A percentile compares a stretch with the other conserved stretches of the same genome.
These are phyloP conservation scores for Pseudorhombus dupliciocellatus DNA, from an alignment of 2,113 vertebrate genomes.

Conservation along the genomic window DNA sequence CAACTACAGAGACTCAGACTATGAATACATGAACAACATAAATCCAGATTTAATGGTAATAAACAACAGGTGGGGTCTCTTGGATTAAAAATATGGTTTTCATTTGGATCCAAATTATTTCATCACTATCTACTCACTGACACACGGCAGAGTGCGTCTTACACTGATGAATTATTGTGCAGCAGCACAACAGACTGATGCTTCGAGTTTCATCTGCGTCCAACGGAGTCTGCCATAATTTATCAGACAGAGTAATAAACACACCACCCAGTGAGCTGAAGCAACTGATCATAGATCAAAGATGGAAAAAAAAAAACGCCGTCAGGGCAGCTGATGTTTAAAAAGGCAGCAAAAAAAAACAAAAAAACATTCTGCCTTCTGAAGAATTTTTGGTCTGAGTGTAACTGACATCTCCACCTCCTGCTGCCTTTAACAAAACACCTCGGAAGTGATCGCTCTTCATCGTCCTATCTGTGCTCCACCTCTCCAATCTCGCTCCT, in stretches of 20 bases:
- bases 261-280: neutral
- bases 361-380: neutral
- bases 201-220: neutral
- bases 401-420: slow-evolving; percentile 12
- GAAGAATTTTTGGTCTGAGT: slow-evolving; percentile 2
- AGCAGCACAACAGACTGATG: neutral
- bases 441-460: slow-evolving; percentile 1
- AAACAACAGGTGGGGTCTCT: too few species aligned
- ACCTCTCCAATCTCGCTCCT: too few species aligned
- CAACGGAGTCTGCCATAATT: neutral
- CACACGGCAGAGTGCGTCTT: neutral
- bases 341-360: too few species aligned
- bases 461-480: too few species aligned
- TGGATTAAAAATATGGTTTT: too few species aligned
- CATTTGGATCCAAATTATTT: neutral
- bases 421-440: slow-evolving; percentile 38
- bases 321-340: too few species aligned
- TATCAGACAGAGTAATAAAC: neutral
- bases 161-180: neutral
- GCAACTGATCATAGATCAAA: too few species aligned
- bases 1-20: too few species aligned
- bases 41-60: too few species aligned
- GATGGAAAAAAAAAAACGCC: too few species aligned
- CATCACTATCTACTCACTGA: neutral
- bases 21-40: too few species aligned